phyloP scores from a whole-genome alignment of 2,888 invertebrate species.

The Leptothorax acervorum region DNA sequence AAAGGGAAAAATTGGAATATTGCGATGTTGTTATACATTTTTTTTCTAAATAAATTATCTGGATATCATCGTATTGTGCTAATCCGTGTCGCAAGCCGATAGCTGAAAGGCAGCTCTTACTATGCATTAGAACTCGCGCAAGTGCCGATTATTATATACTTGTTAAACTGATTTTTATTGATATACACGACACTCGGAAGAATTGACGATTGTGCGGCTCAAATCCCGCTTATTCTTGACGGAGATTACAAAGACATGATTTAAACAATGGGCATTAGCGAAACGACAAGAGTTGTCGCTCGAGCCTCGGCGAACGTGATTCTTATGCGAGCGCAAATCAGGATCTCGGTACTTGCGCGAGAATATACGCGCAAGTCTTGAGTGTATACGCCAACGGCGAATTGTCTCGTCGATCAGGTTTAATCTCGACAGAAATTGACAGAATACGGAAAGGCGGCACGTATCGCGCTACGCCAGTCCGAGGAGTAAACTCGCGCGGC shows the following conservation, averaged over 20 bases:
- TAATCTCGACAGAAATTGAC: slow-evolving; percentile 38
- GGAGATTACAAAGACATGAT: slow-evolving; percentile 25
- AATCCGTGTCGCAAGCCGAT: not conserved
- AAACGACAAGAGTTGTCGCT: slow-evolving; percentile 16
- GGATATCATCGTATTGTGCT: not conserved
- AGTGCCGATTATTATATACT: not conserved
- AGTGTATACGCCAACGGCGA: slow-evolving; percentile 13
- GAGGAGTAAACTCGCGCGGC: slow-evolving; percentile 28
- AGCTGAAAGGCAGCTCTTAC: slow-evolving; percentile 10
- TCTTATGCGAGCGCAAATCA: slow-evolving; percentile 5
- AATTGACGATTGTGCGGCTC: slow-evolving; percentile 7
- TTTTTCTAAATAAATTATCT: slow-evolving; percentile 15
- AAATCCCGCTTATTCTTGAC: slow-evolving; percentile 20
- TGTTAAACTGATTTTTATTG: slow-evolving; percentile 20
- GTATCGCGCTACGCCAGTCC: slow-evolving; percentile 43
- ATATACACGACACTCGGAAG: not conserved
- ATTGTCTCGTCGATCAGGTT: slow-evolving; percentile 55
- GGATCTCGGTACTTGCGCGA: not conserved
- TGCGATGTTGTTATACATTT: slow-evolving; percentile 21
- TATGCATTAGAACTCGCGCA: not conserved
- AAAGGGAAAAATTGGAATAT: not conserved
- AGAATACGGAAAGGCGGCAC: slow-evolving; percentile 42
- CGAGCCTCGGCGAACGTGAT: not conserved
- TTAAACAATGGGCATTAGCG: slow-evolving; percentile 25
- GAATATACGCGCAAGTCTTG: slow-evolving; percentile 8